A percentile compares a stretch with the other conserved stretches of the same genome.
phyloP scores from a whole-genome alignment of 2,113 vertebrate species.

The Silurus asotus region DNA sequence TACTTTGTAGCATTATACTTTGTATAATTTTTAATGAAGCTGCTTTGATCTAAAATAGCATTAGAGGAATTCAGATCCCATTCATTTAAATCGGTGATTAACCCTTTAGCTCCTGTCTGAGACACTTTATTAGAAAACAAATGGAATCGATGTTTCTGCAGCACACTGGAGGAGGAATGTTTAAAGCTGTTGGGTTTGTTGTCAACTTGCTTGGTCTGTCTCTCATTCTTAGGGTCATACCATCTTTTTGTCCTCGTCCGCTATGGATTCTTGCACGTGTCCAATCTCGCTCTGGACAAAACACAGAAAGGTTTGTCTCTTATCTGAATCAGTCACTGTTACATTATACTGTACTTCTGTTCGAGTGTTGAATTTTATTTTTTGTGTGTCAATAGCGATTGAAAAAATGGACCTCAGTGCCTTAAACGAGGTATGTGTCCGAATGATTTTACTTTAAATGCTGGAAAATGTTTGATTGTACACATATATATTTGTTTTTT shows the following conservation, averaged over 20 bases:
- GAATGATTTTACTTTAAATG: background rate
- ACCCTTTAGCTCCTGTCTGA: background rate
- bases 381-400: conserved; percentile 72
- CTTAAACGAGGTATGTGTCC: conserved; percentile 76
- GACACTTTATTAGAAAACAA: background rate
- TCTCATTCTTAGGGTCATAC: conserved; percentile 73
- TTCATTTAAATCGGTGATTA: background rate
- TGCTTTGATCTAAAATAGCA: no score
- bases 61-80: background rate
- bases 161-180: background rate
- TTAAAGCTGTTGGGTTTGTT: background rate
- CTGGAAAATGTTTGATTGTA: background rate
- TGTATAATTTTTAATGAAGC: no score
- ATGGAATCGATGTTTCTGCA: background rate
- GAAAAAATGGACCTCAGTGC: conserved; percentile 75
- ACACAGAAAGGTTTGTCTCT: conserved; percentile 79
- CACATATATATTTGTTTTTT: background rate
- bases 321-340: background rate
- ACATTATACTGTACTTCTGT: background rate
- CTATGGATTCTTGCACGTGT: conserved; percentile 84
- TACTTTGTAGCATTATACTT: no score
- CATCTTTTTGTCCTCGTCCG: conserved; percentile 82
- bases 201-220: background rate
- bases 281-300: conserved; percentile 81
- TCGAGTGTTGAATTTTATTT: background rate